Evolutionary conservation across 1,140 invertebrate species (phyloP), one percentile per base, ranked within the genome.

Genomic region (Anoplophora glabripennis): DNA sequence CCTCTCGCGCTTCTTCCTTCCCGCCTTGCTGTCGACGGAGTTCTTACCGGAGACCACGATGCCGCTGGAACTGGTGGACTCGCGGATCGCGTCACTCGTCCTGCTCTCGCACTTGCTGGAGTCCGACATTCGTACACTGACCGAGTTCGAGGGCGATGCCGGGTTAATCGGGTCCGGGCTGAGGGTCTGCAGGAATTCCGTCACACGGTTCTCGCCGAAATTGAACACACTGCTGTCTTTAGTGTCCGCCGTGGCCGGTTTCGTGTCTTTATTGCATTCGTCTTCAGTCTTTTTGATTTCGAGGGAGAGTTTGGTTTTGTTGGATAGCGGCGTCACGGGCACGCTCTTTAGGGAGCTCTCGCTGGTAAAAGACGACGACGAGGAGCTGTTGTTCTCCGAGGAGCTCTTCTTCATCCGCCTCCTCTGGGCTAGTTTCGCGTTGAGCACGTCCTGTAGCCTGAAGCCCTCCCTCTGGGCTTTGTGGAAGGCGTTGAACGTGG

Each of bases 381-480:
- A 68, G 15, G 63, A 67, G 57, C 68, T 71, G 47, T 72, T 70
- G 45, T 75, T 73, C 38, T 74, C 73, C 1, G 72, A 75, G 4
- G 71, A 74, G 21, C 80, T 81, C 66, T 86, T 85, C 63, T 88
- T 88, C 55, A 83, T 71, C 66, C 86, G 83, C 7, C 88, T 75
- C 21, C 88, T 76, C 72, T 88, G 86, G 35, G 88, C 88, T 14
- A 91, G 73, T 59, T 86, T 86, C 0, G 89, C 88, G 53, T 83
- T 86, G 18, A 80, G 77, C 54, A 89, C 87, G 68, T 84, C 83
- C 71, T 82, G 68, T 12, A 74, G 67, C 28, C 86, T 76, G 72
- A 92, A 91, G 4, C 89, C 87, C 66, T 88, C 84, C 15, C 81
- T 71, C 41, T 86, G 82, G 7, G 87, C 88, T 67, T 81, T 79